These are phyloP conservation scores for Euphydryas editha DNA, from an alignment of 2,888 invertebrate species.

Conservation along the genomic window DNA sequence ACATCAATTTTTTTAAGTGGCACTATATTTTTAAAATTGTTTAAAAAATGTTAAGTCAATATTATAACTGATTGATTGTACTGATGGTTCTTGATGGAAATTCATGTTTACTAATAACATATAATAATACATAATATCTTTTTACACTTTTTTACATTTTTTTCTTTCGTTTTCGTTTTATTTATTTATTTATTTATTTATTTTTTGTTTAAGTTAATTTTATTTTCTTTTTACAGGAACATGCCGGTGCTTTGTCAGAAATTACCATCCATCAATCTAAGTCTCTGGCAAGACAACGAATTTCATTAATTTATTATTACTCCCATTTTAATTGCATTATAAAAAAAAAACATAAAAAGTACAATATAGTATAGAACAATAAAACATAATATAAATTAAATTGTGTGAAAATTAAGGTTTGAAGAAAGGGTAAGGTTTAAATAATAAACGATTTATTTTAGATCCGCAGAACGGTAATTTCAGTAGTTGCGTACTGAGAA, in stretches of 20 bases:
- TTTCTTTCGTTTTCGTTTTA: too few relatives aligned
- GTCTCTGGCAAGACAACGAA: conserved; percentile 77
- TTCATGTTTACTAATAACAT: too few relatives aligned
- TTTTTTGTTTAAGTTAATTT: too few relatives aligned
- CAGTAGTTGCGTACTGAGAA: background rate
- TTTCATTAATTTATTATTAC: conserved; percentile 16
- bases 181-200: too few relatives aligned
- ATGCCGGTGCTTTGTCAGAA: conserved; percentile 77
- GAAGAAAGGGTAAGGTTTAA: background rate
- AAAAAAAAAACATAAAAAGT: conserved; percentile 7
- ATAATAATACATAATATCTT: too few relatives aligned
- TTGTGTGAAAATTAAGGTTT: background rate
- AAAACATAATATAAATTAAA: background rate
- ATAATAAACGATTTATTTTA: background rate
- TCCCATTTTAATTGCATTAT: conserved; percentile 1
- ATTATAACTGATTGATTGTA: too few relatives aligned
- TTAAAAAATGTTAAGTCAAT: too few relatives aligned
- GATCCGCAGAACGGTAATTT: background rate
- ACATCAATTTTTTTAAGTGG: too few relatives aligned
- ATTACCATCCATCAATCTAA: conserved; percentile 76
- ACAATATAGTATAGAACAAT: conserved; percentile 3
- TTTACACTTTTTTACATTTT: too few relatives aligned
- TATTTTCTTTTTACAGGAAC: conserved; percentile 68
- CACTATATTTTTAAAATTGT: too few relatives aligned
- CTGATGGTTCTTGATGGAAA: too few relatives aligned